Evolutionary conservation across 2,888 invertebrate genomes (phyloP), one percentile per base, ranked within the genome.

Genomic region (Eupsilia transversa): DNA sequence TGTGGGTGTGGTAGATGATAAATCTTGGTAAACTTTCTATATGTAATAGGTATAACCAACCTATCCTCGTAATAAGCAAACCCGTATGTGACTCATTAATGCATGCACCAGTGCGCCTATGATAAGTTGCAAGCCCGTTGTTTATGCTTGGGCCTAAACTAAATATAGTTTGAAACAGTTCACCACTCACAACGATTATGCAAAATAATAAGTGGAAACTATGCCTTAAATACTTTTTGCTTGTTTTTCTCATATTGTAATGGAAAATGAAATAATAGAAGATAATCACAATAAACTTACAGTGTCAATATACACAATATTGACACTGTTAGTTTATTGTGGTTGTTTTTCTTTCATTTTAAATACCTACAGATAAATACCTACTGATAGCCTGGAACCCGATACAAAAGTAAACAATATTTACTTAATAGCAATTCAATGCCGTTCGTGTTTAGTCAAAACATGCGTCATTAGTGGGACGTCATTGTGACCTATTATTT

Each of bases 391-490:
- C 60, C 60, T 79, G 65, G 63, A 38, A 75, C 30, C 72, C 41
- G 6, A 57, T 56, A 67, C 54, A 67, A 64, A 63, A 67, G 59
- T 66, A 59, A 84, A 82, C 67, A 82, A 82, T 84, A 82, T 84
- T 84, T 84, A 82, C 77, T 57, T 46, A 67, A 30, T 66, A 67
- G 67, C 61, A 72, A 80, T 68, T 81, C 81, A 82, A 77, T 83
- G 83, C 77, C 79, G 67, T 64, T 67, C 27, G 43, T 43, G 43
- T 61, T 85, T 61, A 71, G 66, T 68, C 60, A 86, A 79, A 81
- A 77, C 83, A 79, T 64, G 81, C 86, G 86, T 83, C 86, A 83
- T 69, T 60, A 74, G 57, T 52, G 67, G 71, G 57, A 61, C 70
- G 75, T 87, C 75, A 76, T 65, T 72, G 57, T 74, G 83, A 69